Conservation (phyloP, 2,797 vertebrate genomes). For the Chaetodon trifasciatus region DNA sequence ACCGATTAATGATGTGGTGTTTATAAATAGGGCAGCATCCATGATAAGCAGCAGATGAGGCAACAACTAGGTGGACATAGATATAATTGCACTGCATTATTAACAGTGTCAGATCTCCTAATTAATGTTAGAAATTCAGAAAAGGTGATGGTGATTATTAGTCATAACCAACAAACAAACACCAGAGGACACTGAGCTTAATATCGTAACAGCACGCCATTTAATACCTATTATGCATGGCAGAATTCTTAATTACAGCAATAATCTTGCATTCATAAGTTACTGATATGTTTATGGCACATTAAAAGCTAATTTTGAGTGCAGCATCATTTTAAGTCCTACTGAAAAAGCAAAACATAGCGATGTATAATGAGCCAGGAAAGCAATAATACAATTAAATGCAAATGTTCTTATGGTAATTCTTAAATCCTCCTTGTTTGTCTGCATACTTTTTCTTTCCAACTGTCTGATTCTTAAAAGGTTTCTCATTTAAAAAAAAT, state of each 20-base stretch:
- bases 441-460: background rate
- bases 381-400: slow-evolving; percentile 9
- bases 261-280: slow-evolving; percentile 15
- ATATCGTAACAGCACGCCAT: background rate
- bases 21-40: slow-evolving; percentile 42
- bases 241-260: slow-evolving; percentile 8
- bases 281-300: background rate
- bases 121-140: background rate
- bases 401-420: slow-evolving; percentile 12
- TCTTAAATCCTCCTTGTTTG: slow-evolving; percentile 1
- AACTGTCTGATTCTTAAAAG: slow-evolving; percentile 9
- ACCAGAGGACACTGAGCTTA: background rate
- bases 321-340: background rate
- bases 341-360: slow-evolving; percentile 2
- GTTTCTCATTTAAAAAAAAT: slow-evolving; percentile 27
- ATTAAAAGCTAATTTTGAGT: slow-evolving; percentile 2
- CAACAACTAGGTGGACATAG: background rate
- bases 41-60: slow-evolving; percentile 20
- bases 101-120: background rate
- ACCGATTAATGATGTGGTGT: slow-evolving; percentile 44
- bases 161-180: background rate
- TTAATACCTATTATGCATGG: background rate
- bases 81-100: background rate
- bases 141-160: background rate
- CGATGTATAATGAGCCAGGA: background rate